phyloP scores from a whole-genome alignment of 2,113 vertebrate genomes.

The Hepsetus odoe region DNA sequence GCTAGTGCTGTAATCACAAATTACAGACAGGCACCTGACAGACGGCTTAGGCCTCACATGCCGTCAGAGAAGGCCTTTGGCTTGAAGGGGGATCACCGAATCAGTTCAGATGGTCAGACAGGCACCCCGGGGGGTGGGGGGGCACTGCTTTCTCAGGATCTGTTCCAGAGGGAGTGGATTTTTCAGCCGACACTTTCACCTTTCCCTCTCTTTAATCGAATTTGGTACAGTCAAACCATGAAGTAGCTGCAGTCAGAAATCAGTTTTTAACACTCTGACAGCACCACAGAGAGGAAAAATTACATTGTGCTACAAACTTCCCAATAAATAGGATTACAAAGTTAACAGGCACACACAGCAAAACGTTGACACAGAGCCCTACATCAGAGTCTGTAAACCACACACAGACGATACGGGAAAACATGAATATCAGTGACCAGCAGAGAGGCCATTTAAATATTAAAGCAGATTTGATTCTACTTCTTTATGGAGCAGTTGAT shows the following conservation, averaged over 20 bases:
- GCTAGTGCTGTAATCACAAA: slow-evolving; percentile 76
- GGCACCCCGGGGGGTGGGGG: background rate
- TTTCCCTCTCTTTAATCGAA: slow-evolving; percentile 37
- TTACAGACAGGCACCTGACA: slow-evolving; percentile 75
- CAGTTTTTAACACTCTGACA: slow-evolving; percentile 24
- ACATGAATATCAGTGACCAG: too few species aligned
- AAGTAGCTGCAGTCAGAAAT: slow-evolving; percentile 38
- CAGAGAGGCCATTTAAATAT: too few species aligned
- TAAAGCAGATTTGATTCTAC: too few species aligned
- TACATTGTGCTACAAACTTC: slow-evolving; percentile 24
- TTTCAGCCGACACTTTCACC: background rate
- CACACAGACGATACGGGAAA: slow-evolving; percentile 8
- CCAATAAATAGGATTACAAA: slow-evolving; percentile 42
- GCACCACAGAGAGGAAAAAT: slow-evolving; percentile 12
- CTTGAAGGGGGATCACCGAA: slow-evolving; percentile 70
- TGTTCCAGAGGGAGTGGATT: slow-evolving; percentile 4
- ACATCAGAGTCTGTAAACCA: slow-evolving; percentile 17
- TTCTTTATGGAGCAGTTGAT: too few species aligned
- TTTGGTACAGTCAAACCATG: slow-evolving; percentile 36
- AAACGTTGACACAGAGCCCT: slow-evolving; percentile 6
- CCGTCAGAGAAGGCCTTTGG: slow-evolving; percentile 64
- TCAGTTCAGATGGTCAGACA: slow-evolving; percentile 64
- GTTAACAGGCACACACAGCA: slow-evolving; percentile 15
- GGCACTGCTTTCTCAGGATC: background rate
- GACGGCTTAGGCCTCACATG: slow-evolving; percentile 67